Conservation (phyloP, 2,797 vertebrate species). For the Podarcis siculus region DNA sequence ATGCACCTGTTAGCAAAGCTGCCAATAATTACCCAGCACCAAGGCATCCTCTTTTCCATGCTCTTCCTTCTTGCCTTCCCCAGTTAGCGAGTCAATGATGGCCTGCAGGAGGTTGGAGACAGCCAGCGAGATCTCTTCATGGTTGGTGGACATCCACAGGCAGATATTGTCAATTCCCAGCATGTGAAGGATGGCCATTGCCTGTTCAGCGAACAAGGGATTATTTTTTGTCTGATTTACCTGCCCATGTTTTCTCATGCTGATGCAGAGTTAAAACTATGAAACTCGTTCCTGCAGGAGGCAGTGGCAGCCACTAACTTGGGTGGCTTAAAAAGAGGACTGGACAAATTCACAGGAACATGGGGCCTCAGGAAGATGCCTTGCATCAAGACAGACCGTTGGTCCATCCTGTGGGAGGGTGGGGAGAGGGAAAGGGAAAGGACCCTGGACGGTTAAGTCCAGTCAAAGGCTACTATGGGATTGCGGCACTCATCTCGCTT, state of each 20-base stretch:
- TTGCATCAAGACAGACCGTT: too few relatives aligned
- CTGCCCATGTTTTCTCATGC: background rate
- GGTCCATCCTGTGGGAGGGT: too few relatives aligned
- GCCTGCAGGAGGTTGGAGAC: conserved; percentile 91
- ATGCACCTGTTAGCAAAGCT: background rate
- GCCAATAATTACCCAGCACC: conserved; percentile 83
- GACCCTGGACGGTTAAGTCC: too few relatives aligned
- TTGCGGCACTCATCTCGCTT: too few relatives aligned
- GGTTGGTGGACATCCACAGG: conserved; percentile 90
- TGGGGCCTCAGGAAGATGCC: too few relatives aligned
- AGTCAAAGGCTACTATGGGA: too few relatives aligned
- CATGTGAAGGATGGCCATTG: conserved; percentile 87
- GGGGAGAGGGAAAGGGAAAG: too few relatives aligned
- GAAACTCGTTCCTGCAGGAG: too few relatives aligned
- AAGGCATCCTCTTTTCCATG: conserved; percentile 92
- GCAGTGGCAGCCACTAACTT: too few relatives aligned
- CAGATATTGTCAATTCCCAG: conserved; percentile 88
- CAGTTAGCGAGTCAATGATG: conserved; percentile 89
- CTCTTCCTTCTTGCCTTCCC: conserved; percentile 83
- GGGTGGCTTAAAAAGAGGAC: too few relatives aligned
- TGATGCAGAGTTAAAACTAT: too few relatives aligned
- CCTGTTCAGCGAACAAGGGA: conserved; percentile 72
- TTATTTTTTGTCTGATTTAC: background rate
- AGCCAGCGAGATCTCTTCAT: conserved; percentile 90
- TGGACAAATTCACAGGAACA: too few relatives aligned